Evolutionary conservation across 2,113 vertebrate species (phyloP).

Genomic region (Bos javanicus): DNA sequence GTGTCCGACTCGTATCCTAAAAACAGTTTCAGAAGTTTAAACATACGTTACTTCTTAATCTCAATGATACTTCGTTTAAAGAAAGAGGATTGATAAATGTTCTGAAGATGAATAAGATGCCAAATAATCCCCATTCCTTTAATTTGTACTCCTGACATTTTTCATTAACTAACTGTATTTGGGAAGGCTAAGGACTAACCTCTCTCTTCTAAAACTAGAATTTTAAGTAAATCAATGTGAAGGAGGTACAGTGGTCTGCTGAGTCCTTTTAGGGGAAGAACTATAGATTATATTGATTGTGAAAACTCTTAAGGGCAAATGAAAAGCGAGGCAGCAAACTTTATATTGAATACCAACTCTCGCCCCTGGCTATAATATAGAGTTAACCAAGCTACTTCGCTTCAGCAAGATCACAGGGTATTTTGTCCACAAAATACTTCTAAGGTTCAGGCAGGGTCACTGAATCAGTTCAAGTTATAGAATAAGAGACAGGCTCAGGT

Average conservation of each 20-base stretch:
- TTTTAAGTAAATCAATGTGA: conserved; percentile 17
- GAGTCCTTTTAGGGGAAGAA: not conserved
- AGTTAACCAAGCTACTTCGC: not conserved
- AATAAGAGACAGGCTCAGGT: not conserved
- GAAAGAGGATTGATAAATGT: not conserved
- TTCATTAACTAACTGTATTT: not conserved
- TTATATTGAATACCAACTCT: not conserved
- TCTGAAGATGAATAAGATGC: not conserved
- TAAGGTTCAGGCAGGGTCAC: not conserved
- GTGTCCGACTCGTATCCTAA: not conserved
- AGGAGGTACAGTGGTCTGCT: not conserved
- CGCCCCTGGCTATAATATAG: not conserved
- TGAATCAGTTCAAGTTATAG: not conserved
- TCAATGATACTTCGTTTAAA: not conserved
- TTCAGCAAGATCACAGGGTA: not conserved
- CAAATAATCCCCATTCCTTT: not conserved
- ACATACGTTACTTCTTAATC: not conserved
- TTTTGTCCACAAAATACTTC: not conserved
- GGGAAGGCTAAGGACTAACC: not conserved
- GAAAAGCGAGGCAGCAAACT: conserved; percentile 43
- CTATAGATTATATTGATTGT: not conserved
- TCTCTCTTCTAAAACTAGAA: not conserved
- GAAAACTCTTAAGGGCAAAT: conserved; percentile 31
- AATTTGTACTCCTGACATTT: not conserved
- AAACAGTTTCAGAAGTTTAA: not conserved